Evolutionary conservation across 2,797 vertebrate genomes (phyloP), one percentile per base, ranked within the genome.

Genomic region (Falco cherrug): DNA sequence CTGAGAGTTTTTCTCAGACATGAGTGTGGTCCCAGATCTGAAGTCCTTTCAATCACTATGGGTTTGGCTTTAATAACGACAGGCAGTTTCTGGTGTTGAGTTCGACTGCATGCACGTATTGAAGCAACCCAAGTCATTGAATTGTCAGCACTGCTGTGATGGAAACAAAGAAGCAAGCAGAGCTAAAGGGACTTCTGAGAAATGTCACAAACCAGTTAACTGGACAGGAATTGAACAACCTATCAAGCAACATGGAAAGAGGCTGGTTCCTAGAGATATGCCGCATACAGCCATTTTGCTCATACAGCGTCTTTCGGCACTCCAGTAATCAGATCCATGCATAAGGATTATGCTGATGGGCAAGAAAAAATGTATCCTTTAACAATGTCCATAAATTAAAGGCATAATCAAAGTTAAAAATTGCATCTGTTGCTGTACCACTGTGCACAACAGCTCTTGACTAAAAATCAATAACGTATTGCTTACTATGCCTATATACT

Each of bases 151-250:
- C 41, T 7, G 31, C 77, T 14, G 43, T 5, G 9, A 91, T 95
- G 97, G 93, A 97, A 97, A 97, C 95, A 91, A 90, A 77, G 91
- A 94, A 93, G 96, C 96, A 96, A 94, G 89, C 41, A 37, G 97
- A 95, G 92, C 82, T 94, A 92, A 97, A 83, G 85, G 96, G 96
- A 77, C 94, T 97, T 95, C 91, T 91, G 91, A 98, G 97, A 98
- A 97, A 97, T 69, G 43, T 86, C 3, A 1, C 93, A 94, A 96
- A 89, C 74, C 84, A 77, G 97, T 94, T 80, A 92, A 95, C 93
- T 6, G 35, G 95, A 94, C 87, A 97, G 93, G 90, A 97, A 90
- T 24, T 82, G 94, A 83, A 89, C 53, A 79, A n/a, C 86, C 83
- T 92, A 87, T 94, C 92, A 91, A 96, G 92, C 86, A 92, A 90